Evolutionary conservation across 2,888 invertebrate species (phyloP), one percentile per base, ranked within the genome.

Genomic region (Drosophila mimica): DNA sequence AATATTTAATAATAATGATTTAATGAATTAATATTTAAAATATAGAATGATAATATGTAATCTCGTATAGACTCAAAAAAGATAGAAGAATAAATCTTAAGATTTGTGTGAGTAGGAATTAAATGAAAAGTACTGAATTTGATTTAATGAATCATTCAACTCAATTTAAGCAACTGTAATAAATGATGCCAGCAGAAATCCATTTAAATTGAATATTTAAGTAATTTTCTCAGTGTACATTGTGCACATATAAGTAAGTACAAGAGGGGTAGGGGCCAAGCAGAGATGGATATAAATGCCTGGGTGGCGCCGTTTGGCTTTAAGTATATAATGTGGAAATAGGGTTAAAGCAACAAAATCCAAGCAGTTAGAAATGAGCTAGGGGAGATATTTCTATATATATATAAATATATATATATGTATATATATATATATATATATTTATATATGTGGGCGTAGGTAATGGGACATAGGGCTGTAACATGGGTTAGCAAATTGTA

Each of bases 401-500:
- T 25, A 25, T 25, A 25, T 25, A 25, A 3, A n/a, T 40, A 38
- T 36, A n/a, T 36, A 8, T 25, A 25, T 25, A 25, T 25, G 2
- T 25, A 25, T 2, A 25, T 25, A n/a, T 40, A 38, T 36, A 20
- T 36, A 9, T 40, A 38, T 36, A 25, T 36, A 8, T 40, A 38
- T 36, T n/a, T 36, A 9, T 40, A 38, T 36, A 25, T 36, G 4
- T 28, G 13, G n/a, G 28, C 38, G 46, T 30, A 38, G 63, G 56
- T 51, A 63, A 49, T 52, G 51, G 54, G 36, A 28, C 15, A 38
- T 28, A 31, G 46, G 4, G 28, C 31, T 54, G 70, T 69, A 84
- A 82, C 89, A 84, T 89, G 88, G 89, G 89, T 89, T 82, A 72
- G 81, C 90, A 85, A 85, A 85, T 85, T 89, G 90, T 89, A 85